phyloP scores from a whole-genome alignment of 1,140 invertebrate genomes.

The Bactericera cockerelli region DNA sequence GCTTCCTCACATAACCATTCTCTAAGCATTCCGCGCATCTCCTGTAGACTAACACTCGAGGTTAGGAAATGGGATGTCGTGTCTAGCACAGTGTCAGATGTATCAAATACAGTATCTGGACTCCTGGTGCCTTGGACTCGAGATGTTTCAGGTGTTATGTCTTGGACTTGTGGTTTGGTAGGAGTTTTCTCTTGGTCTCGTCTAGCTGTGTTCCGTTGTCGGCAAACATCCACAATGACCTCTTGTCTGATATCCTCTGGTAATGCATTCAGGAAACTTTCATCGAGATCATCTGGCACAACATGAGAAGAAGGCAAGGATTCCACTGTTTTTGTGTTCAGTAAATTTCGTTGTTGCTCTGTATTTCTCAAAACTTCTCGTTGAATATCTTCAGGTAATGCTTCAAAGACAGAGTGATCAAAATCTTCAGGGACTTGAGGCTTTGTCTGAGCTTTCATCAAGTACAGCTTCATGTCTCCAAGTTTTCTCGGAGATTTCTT shows the following conservation, averaged over 20 bases:
- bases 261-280: conserved; percentile 38
- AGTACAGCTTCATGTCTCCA: background rate
- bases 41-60: conserved; percentile 15
- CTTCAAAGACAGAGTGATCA: conserved; percentile 38
- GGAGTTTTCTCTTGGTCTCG: conserved; percentile 18
- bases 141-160: background rate
- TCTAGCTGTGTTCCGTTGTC: conserved; percentile 15
- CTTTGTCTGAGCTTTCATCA: background rate
- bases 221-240: conserved; percentile 38
- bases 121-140: background rate
- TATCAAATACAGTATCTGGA: background rate
- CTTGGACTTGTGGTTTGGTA: conserved; percentile 16
- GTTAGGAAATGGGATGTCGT: background rate
- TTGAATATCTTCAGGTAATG: conserved; percentile 41
- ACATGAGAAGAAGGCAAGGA: conserved; percentile 10
- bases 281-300: conserved; percentile 31
- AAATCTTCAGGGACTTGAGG: conserved; percentile 6
- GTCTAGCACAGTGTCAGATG: background rate
- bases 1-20: conserved; percentile 33
- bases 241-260: conserved; percentile 44
- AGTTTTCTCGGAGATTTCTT: conserved; percentile 26
- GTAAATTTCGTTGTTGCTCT: conserved; percentile 9
- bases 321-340: conserved; percentile 19
- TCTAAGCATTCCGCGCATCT: conserved; percentile 31
- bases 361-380: conserved; percentile 40